A percentile compares a stretch with the other conserved stretches of the same genome.
phyloP scores from a whole-genome alignment of 1,140 invertebrate genomes.

The Rhagoletis zephyria region DNA sequence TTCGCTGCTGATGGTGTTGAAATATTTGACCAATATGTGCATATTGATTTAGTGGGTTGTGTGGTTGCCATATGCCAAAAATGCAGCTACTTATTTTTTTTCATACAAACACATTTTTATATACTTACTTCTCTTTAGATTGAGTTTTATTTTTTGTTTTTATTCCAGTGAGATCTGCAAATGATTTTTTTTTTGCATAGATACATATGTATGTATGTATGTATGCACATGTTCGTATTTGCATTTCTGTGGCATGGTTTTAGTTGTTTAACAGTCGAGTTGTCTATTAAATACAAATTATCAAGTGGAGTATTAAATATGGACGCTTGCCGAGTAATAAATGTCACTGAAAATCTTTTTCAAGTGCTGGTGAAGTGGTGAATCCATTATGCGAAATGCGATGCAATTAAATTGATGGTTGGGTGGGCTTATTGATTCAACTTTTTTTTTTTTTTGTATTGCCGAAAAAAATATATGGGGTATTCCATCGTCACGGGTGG shows the following conservation, averaged over 20 bases:
- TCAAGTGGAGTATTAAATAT: constrained; percentile 9
- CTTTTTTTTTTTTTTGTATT: neutral
- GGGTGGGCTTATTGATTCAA: neutral
- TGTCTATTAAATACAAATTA: constrained; percentile 40
- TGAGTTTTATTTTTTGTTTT: neutral
- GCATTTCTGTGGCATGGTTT: neutral
- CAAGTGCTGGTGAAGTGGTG: neutral
- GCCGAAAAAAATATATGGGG: too few relatives aligned
- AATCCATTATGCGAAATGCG: constrained; percentile 32
- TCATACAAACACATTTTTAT: neutral
- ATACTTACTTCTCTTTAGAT: neutral
- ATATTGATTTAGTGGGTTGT: constrained; percentile 51
- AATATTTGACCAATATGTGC: constrained; percentile 28
- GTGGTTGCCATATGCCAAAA: constrained; percentile 36
- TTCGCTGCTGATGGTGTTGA: neutral
- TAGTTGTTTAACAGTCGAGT: neutral
- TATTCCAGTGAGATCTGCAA: neutral
- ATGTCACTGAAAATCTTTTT: constrained; percentile 2
- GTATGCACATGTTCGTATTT: neutral
- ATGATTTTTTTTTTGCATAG: neutral
- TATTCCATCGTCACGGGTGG: too few relatives aligned
- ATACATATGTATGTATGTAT: neutral
- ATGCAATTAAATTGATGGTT: constrained; percentile 11
- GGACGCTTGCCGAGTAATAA: neutral
- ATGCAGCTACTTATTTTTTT: constrained; percentile 8